Evolutionary conservation across 2,113 vertebrate species (phyloP).

Genomic region (Bos javanicus): DNA sequence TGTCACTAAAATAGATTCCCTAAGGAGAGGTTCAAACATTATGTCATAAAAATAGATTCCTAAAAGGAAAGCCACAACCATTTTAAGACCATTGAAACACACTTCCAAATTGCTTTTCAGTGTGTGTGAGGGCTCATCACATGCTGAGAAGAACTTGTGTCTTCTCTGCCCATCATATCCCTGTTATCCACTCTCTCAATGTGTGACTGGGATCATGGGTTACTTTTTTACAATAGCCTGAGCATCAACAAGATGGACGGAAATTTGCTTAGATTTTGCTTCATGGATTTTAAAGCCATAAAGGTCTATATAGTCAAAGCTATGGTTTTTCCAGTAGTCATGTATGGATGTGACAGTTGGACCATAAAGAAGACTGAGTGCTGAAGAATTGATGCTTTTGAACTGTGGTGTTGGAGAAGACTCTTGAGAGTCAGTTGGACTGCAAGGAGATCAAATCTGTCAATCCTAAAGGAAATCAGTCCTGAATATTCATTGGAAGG

Average conservation of each 20-base stretch:
- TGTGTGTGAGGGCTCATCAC: neutral
- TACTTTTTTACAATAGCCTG: neutral
- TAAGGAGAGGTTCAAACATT: neutral
- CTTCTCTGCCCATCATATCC: neutral
- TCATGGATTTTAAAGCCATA: neutral
- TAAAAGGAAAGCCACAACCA: neutral
- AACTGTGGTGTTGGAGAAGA: neutral
- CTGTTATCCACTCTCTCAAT: neutral
- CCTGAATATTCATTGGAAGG: neutral
- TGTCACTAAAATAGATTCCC: neutral
- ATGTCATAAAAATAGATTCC: neutral
- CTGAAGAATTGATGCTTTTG: neutral
- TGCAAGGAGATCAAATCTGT: neutral
- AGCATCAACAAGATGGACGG: neutral
- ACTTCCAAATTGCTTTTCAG: neutral
- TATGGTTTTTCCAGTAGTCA: neutral
- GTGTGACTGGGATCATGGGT: neutral
- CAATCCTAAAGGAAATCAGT: neutral
- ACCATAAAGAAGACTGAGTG: neutral
- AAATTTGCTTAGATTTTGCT: slow-evolving; percentile 33
- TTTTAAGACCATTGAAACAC: neutral
- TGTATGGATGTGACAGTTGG: neutral
- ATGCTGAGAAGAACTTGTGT: neutral
- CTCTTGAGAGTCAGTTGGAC: neutral
- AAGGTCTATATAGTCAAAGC: neutral